Base-by-base conservation (phyloP, 2,888 invertebrate species). In the Drosophila dives region DNA sequence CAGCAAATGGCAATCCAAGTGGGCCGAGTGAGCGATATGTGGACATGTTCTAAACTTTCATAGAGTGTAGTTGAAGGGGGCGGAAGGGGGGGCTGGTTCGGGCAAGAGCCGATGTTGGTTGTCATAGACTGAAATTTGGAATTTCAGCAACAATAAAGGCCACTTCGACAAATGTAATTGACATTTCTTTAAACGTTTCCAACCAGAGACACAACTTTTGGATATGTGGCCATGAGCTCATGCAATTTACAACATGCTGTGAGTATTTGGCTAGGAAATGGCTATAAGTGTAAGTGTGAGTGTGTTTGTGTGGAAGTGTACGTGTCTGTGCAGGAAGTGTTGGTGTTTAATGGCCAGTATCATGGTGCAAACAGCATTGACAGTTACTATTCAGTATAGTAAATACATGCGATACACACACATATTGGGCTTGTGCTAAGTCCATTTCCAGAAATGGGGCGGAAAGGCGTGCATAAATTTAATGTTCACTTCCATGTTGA, bases 121-220 rank as follows among this genome's bases (percentile, higher is more conserved):
- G 64, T 48, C 74, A 68, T 68, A 67, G 74, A 76, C 72, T 67
- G 76, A 81, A 75, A 83, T 81, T 86, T 78, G 66, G 80, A 83
- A 86, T 78, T 81, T 84, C 67, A 70, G 70, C 73, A 80, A 65
- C 72, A 51, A 65, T 54, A 77, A 71, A 71, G 75, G 75, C 64
- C 78, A 70, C 85, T 87, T 87, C 81, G 83, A 80, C 90, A 81
- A 85, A 75, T 90, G 90, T 88, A 86, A 90, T 89, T 89, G 90
- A 88, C 86, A 81, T 86, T 86, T 86, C 83, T 86, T 84, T 66
- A 82, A 82, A 63, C 63, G 65, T 67, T 42, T 42, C 51, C 40
- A 81, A 71, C 72, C 61, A 76, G 53, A 83, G 72, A 74, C 55
- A 68, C 51, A 88, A 67, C 68, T 77, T 67, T 75, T 61, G 56